Evolutionary conservation across 2,797 vertebrate genomes (phyloP), one percentile per base, ranked within the genome.

Genomic region (Tiaroga cobitis): DNA sequence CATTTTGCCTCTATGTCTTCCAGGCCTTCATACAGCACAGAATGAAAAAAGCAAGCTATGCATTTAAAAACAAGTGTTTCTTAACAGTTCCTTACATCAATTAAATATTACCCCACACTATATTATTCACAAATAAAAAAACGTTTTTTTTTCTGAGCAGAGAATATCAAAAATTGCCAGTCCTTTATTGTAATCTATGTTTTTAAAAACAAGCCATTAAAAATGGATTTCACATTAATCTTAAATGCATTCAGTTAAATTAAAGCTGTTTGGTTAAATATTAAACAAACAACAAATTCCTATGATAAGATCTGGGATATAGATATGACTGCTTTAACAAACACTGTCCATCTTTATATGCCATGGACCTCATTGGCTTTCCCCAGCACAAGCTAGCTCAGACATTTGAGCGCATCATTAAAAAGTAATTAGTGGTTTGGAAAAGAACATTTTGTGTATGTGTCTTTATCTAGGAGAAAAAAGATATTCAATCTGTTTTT

Each of bases 401-500:
- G 84, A 72, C 75, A 39, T 87, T 84, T 80, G 39, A 56, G 74
- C 34, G 79, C 73, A 61, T 86, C 86, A 83, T 88, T 88, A 86
- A 87, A 86, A 88, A 76, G 77, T 86, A 87, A 87, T 87, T 88
- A 81, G 81, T 77, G 81, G 68, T 88, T 90, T 87, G 78, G 29
- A 84, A 85, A 80, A 87, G 41, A 82, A 78, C 80, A 80, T 78
- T 87, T 76, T 80, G 68, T 37, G 80, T 73, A 78, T 49, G 75
- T 80, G 49, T 83, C 77, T 89, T 85, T 88, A 89, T 83, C 86
- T 67, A 75, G 82, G 32, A 85, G 80, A 67, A 67, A 79, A 84
- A 82, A 87, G 13, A 72, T 84, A 61, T 80, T 75, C 15, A 8
- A 78, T 81, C 18, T 43, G 67, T 83, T 83, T 70, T 79, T 65